Percentiles rank a stretch among this genome's conserved stretches.
Evolutionary conservation across 2,888 invertebrate species (phyloP).

Genomic region (Synanthedon formicaeformis): DNA sequence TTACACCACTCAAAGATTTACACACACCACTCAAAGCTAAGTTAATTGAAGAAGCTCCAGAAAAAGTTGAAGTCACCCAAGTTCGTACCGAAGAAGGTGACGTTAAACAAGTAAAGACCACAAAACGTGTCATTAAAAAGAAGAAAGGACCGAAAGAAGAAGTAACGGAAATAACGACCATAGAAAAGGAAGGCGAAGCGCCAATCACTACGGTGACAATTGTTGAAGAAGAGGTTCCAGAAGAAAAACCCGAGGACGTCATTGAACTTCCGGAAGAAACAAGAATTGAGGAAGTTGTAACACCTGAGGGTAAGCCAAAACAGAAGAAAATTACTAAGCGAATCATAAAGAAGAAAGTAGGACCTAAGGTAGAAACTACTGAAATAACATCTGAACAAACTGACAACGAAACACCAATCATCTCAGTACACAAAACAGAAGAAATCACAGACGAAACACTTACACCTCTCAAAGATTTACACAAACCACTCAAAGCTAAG

Average conservation of each 20-base stretch:
- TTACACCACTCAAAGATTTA: conserved; percentile 22
- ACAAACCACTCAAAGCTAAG: not conserved
- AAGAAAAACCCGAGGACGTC: conserved; percentile 1
- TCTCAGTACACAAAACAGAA: conserved; percentile 25
- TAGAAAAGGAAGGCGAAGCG: conserved; percentile 22
- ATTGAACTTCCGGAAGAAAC: too few species aligned
- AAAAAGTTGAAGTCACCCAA: conserved; percentile 37
- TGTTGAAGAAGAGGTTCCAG: conserved; percentile 12
- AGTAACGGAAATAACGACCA: conserved; percentile 23
- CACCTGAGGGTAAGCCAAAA: too few species aligned
- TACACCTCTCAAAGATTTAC: conserved; percentile 8
- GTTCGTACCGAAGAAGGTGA: conserved; percentile 26
- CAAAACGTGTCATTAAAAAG: conserved; percentile 28
- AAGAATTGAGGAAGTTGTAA: too few species aligned
- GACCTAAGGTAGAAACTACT: conserved; percentile 31
- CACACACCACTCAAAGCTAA: conserved; percentile 15
- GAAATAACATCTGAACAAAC: conserved; percentile 37
- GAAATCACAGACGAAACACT: conserved; percentile 10
- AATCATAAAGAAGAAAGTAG: conserved; percentile 27
- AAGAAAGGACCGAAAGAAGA: conserved; percentile 28
- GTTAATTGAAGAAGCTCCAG: conserved; percentile 21
- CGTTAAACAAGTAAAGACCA: conserved; percentile 16
- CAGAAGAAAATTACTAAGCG: conserved; percentile 20
- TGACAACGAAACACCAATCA: conserved; percentile 15
- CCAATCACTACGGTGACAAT: conserved; percentile 11